These are phyloP conservation scores for Drosophila obscura DNA, from an alignment of 1,140 invertebrate genomes.

Conservation along the genomic window DNA sequence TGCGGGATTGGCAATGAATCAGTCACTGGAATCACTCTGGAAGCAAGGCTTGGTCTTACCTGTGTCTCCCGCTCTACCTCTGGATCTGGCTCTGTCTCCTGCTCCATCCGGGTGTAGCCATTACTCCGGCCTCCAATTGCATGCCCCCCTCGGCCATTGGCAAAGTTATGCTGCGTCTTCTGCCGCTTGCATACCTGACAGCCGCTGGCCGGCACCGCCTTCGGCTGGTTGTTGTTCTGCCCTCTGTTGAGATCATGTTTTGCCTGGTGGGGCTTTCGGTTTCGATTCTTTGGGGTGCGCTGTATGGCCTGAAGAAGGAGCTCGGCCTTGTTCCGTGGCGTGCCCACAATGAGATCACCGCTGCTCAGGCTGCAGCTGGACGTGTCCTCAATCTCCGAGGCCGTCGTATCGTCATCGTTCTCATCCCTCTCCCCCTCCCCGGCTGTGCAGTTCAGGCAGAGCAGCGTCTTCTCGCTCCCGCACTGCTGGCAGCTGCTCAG, in stretches of 20 bases:
- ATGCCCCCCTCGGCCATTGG: slow-evolving; percentile 8
- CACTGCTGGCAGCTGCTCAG: slow-evolving; percentile 73
- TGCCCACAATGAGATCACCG: slow-evolving; percentile 73
- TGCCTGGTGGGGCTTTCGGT: slow-evolving; percentile 34
- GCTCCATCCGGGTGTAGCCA: slow-evolving; percentile 23
- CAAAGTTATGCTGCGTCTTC: slow-evolving; percentile 80
- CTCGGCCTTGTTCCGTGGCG: slow-evolving; percentile 79
- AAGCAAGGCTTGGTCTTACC: not conserved
- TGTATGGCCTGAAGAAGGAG: slow-evolving; percentile 82
- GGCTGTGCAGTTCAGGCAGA: slow-evolving; percentile 73
- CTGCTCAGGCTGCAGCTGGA: slow-evolving; percentile 72
- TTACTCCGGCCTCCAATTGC: not conserved
- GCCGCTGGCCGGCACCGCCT: slow-evolving; percentile 45
- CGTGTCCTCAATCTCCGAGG: slow-evolving; percentile 71
- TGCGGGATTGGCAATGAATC: slow-evolving; percentile 7
- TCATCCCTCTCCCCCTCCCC: slow-evolving; percentile 10
- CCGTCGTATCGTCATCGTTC: slow-evolving; percentile 43
- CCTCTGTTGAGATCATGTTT: slow-evolving; percentile 36
- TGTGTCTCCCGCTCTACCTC: slow-evolving; percentile 7
- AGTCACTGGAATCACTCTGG: not conserved
- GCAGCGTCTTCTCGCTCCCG: slow-evolving; percentile 75
- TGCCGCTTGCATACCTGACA: slow-evolving; percentile 82
- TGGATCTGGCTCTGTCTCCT: slow-evolving; percentile 3
- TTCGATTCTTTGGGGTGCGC: slow-evolving; percentile 75
- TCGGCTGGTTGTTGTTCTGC: slow-evolving; percentile 56